These are phyloP conservation scores for Sebastes nivosus DNA, from an alignment of 2,797 vertebrate species.

Conservation along the genomic window DNA sequence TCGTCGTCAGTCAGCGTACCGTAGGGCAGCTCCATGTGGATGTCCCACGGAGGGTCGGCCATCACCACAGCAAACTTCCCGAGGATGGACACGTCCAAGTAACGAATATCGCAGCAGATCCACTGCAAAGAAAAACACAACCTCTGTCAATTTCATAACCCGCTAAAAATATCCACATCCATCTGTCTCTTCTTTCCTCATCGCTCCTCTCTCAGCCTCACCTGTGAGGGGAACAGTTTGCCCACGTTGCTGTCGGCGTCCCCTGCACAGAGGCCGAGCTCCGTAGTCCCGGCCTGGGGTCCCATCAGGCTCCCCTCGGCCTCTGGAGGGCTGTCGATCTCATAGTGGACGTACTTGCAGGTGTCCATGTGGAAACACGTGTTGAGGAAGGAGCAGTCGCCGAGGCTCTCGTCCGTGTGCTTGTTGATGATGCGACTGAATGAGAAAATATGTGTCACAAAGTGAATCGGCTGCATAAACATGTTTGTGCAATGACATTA, in stretches of 20 bases:
- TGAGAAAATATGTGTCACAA: background rate
- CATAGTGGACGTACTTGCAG: slow-evolving; percentile 96
- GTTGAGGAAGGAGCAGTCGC: slow-evolving; percentile 96
- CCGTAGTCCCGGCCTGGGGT: slow-evolving; percentile 75
- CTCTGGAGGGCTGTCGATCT: slow-evolving; percentile 91
- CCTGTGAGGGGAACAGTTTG: slow-evolving; percentile 93
- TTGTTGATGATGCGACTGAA: slow-evolving; percentile 94
- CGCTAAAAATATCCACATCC: background rate
- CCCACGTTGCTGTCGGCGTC: slow-evolving; percentile 88
- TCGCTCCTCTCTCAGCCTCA: slow-evolving; percentile 49
- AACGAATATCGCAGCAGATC: slow-evolving; percentile 95
- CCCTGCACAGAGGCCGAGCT: slow-evolving; percentile 83
- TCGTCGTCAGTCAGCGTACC: slow-evolving; percentile 95
- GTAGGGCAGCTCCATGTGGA: slow-evolving; percentile 97
- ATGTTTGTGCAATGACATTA: background rate
- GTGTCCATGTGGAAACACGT: slow-evolving; percentile 98
- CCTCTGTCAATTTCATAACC: background rate
- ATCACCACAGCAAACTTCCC: slow-evolving; percentile 97
- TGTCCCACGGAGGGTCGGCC: slow-evolving; percentile 97
- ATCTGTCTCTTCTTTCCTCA: background rate
- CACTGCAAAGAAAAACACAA: slow-evolving; percentile 65
- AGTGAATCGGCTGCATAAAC: background rate
- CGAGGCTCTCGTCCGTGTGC: slow-evolving; percentile 93
- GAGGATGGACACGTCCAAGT: slow-evolving; percentile 92
- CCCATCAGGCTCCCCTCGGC: slow-evolving; percentile 78